These are phyloP conservation scores for Poeciliopsis occidentalis DNA, from an alignment of 2,113 vertebrate genomes.

Conservation along the genomic window DNA sequence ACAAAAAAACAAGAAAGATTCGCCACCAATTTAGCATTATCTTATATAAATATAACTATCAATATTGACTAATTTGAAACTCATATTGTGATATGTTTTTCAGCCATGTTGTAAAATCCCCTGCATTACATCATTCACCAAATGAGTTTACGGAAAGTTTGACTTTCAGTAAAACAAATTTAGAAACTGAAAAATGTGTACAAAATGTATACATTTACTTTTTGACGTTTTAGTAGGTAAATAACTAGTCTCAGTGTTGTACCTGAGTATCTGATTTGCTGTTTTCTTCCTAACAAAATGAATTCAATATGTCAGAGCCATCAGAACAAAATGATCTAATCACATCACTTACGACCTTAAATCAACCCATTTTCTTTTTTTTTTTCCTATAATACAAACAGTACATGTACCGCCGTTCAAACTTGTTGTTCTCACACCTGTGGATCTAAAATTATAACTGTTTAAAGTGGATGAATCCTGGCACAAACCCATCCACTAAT, in stretches of 20 bases:
- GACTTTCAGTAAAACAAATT: neutral
- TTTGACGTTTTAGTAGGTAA: neutral
- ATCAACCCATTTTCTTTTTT: neutral
- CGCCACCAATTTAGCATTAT: too few relatives aligned
- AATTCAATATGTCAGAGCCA: neutral
- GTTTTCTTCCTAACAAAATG: neutral
- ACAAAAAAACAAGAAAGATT: too few relatives aligned
- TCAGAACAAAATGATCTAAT: neutral
- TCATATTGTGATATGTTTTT: too few relatives aligned
- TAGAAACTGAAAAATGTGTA: neutral
- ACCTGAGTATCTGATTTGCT: too few relatives aligned
- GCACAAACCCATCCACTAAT: conserved; percentile 20
- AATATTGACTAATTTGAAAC: too few relatives aligned
- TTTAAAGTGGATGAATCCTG: conserved; percentile 24
- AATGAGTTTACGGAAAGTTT: neutral
- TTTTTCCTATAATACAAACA: neutral
- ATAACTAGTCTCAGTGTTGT: neutral
- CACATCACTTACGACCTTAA: neutral
- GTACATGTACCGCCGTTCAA: neutral
- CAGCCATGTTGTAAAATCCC: neutral
- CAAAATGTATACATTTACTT: neutral
- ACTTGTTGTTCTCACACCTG: conserved; percentile 7
- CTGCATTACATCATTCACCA: neutral
- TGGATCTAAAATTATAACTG: conserved; percentile 23
- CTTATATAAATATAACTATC: too few relatives aligned